A percentile compares a stretch with the other conserved stretches of the same genome.
phyloP scores from a whole-genome alignment of 2,113 vertebrate species.

The Philantomba maxwellii region DNA sequence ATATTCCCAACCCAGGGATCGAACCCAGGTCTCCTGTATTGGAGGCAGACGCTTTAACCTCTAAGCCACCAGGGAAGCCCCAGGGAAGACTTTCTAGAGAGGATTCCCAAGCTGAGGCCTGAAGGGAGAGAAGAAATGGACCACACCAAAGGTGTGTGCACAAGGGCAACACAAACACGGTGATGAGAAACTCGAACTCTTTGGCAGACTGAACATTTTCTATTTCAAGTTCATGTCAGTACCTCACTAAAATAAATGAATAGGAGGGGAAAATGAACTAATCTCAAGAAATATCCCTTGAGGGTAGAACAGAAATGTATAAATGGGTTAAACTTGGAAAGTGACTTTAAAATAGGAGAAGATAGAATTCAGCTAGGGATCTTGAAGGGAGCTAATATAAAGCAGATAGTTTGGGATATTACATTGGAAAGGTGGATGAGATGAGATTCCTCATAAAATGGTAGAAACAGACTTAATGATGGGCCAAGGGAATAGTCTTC shows the following conservation, averaged over 20 bases:
- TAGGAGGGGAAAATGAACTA: neutral
- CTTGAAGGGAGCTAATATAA: neutral
- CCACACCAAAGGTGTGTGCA: neutral
- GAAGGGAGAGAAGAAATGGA: neutral
- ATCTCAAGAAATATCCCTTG: neutral
- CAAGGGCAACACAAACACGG: neutral
- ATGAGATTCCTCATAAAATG: neutral
- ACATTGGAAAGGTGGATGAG: neutral
- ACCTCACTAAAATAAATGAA: neutral
- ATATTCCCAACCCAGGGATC: too few relatives aligned
- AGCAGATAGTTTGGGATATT: neutral
- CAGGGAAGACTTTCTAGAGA: neutral
- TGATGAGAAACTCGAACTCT: neutral
- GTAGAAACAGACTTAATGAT: neutral
- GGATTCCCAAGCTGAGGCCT: neutral
- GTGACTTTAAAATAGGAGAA: neutral
- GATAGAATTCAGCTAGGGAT: neutral
- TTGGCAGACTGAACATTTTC: neutral
- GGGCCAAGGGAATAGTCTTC: neutral
- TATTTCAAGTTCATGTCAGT: neutral
- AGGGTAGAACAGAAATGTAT: neutral
- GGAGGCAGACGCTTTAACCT: too few relatives aligned
- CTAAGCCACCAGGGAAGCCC: too few relatives aligned
- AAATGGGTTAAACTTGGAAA: neutral
- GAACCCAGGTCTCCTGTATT: too few relatives aligned